Base-by-base conservation (phyloP, 2,113 vertebrate species). In the Zosterops pallidus region DNA sequence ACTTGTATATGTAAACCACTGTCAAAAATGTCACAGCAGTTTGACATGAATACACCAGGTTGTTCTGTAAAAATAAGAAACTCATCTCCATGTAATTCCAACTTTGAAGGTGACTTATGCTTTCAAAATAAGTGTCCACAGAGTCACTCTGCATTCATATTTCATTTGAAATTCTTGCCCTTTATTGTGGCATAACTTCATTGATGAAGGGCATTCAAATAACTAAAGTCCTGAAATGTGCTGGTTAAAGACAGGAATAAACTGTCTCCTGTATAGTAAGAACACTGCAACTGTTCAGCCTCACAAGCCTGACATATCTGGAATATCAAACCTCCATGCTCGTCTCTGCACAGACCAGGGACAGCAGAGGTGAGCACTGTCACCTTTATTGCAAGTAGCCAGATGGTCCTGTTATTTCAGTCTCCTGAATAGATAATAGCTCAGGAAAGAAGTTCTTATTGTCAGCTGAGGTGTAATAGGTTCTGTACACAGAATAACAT, bases 401-500 rank as follows among this genome's bases (percentile, higher is more conserved):
- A 95, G 89, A 95, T 95, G 70, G 95, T 85, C 67, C 67, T 93
- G 76, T 90, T 95, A 49, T 84, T 95, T 90, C 77, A 70, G 76
- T 59, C 79, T 72, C 63, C 33, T 92, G 96, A 92, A 91, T 74
- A 72, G 89, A 15, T 85, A 89, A 82, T 60, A 83, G 78, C 67
- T 72, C n/a, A 59, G 53, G 74, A 85, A 91, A 92, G 57, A 80
- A 87, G 23, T 70, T 46, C 57, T 42, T 82, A 22, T 62, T 92
- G 25, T 84, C 28, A 91, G 25, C 33, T 76, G 49, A 75, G 69
- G n/a, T 33, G 17, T 50, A 65, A 50, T 41, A 53, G 14, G 33
- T 86, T 87, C 78, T 72, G 33, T 20, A 53, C 39, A 46, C 13
- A 33, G 44, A 85, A 44, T 74, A 70, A 29, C 20, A 12, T 10